These are phyloP conservation scores for Sialia sialis DNA, from an alignment of 2,113 vertebrate genomes.

Conservation along the genomic window DNA sequence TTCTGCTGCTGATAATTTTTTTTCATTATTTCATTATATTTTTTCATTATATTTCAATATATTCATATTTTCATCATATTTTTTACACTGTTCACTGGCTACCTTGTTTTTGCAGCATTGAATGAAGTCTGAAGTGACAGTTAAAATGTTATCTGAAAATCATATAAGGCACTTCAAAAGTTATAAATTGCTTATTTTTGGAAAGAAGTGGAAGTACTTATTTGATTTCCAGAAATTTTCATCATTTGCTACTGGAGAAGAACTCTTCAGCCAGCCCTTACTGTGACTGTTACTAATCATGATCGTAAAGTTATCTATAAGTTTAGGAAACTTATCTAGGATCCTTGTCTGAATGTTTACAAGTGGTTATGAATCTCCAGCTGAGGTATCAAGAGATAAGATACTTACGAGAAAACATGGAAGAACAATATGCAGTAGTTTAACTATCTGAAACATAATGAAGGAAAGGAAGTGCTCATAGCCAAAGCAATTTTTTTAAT, in stretches of 20 bases:
- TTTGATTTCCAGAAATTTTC: background rate
- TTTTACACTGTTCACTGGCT: background rate
- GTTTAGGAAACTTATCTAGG: background rate
- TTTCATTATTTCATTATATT: background rate
- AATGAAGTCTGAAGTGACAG: background rate
- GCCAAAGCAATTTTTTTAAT: background rate
- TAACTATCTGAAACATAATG: background rate
- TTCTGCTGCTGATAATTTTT: background rate
- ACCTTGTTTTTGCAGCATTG: background rate
- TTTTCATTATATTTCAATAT: too few relatives aligned
- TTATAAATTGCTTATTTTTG: background rate
- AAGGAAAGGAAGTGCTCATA: background rate
- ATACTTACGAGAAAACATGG: background rate
- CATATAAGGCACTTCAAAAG: background rate
- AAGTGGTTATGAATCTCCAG: background rate
- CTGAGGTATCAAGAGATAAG: background rate
- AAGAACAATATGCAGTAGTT: background rate
- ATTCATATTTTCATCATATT: too few relatives aligned
- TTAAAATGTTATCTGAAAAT: background rate
- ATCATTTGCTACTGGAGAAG: background rate
- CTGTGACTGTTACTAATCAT: background rate
- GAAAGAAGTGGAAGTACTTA: background rate
- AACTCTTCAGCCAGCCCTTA: background rate
- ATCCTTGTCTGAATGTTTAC: background rate
- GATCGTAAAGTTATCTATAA: accelerated